Evolutionary conservation across 2,888 invertebrate species (phyloP).

Genomic region (Lepidonotus clava): DNA sequence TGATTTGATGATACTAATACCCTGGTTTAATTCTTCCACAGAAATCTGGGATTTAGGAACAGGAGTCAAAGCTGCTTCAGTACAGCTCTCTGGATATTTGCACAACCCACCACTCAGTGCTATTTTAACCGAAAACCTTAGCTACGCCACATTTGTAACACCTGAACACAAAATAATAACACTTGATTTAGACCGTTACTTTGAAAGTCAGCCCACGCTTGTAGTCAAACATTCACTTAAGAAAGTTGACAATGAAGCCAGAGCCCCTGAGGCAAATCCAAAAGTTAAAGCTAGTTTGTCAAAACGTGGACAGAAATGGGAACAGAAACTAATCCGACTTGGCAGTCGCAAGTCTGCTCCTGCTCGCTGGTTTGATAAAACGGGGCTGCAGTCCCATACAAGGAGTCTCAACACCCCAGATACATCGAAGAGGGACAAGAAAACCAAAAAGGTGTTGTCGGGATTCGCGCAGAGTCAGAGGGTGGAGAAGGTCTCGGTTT

Average conservation of each 20-base stretch:
- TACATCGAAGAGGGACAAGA: neutral
- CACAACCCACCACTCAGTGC: neutral
- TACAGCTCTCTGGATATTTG: neutral
- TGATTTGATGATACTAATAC: neutral
- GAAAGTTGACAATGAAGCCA: neutral
- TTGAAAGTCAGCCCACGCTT: neutral
- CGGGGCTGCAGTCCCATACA: neutral
- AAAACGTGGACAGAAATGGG: conserved; percentile 2
- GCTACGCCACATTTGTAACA: neutral
- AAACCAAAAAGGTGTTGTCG: neutral
- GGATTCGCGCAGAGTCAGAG: neutral
- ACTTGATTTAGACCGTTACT: neutral
- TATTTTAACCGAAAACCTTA: neutral
- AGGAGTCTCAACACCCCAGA: neutral
- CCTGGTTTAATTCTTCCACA: neutral
- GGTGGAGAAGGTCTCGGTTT: neutral
- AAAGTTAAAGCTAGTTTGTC: neutral
- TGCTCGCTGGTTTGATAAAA: neutral
- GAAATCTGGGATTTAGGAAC: neutral
- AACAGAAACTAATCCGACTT: neutral
- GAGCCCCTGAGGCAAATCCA: neutral
- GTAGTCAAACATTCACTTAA: neutral
- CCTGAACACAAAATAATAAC: neutral
- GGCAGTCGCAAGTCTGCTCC: neutral
- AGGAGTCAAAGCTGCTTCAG: neutral